Conservation (phyloP, 2,113 vertebrate species). For the Cnemophilus loriae region DNA sequence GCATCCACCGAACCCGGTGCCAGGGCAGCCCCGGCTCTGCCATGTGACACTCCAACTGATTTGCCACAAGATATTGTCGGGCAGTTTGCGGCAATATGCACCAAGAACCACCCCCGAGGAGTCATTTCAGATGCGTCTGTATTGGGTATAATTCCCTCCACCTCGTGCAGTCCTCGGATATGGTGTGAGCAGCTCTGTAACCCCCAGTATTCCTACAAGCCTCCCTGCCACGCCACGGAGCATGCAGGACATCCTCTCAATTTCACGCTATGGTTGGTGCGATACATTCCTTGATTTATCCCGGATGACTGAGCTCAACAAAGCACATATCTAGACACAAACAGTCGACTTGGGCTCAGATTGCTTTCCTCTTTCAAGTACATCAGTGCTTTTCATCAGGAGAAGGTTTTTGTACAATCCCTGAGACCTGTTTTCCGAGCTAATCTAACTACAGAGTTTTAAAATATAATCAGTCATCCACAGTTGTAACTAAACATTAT, state of each 20-base stretch:
- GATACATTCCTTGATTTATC: background rate
- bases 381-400: background rate
- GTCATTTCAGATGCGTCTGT: background rate
- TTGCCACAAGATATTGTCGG: background rate
- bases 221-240: too few relatives aligned
- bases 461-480: background rate
- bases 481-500: background rate
- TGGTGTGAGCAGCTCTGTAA: background rate
- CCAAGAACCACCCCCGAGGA: background rate
- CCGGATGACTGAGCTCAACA: background rate
- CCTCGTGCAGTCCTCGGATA: background rate
- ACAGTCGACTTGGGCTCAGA: background rate
- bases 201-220: background rate
- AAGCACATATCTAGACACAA: background rate
- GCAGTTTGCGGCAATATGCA: background rate
- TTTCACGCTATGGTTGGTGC: rapidly evolving
- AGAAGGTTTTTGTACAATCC: background rate
- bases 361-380: background rate
- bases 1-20: rapidly evolving
- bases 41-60: rapidly evolving
- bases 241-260: background rate
- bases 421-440: background rate
- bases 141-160: rapidly evolving
- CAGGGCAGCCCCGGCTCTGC: background rate
- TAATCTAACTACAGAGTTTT: background rate